Base-by-base conservation (phyloP, 2,113 vertebrate genomes). In the Notarius quadriscutis region DNA sequence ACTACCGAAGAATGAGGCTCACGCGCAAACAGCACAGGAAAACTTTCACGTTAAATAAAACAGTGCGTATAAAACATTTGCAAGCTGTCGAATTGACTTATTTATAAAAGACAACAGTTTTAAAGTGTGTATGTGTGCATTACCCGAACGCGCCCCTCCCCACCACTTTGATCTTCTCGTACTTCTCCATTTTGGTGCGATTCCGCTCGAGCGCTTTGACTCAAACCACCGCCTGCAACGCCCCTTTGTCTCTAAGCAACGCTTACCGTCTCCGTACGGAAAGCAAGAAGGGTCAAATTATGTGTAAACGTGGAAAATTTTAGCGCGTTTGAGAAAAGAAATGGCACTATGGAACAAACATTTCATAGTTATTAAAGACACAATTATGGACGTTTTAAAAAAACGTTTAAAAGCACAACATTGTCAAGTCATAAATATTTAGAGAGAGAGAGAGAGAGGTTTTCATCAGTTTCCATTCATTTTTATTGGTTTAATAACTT, bases 141-240 rank as follows among this genome's bases (percentile, higher is more conserved):
- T 97, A 99, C 98, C 98, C 98, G 91, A 99, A 99, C 0, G 97
- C 98, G 92, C 98, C 98, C 96, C 98, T 95, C 41, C 98, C 97
- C 84, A 99, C 98, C 90, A 99, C 97, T 92, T 97, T 97, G 91
- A 99, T 98, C 93, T 98, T 97, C 91, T 99, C 97, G 92, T 99
- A 99, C 94, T 99, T 99, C 96, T 99, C 98, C 98, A 99, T 97
- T 84, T 96, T 87, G 84, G 63, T 25, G 84, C 62, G 69, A 48
- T 85, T 67, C n/a, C 87, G 91, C 92, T 9, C 25, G 25, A 77
- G 74, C 20, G 25, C n/a, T 4, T 2, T 14, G 7, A 77, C 10
- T 72, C 15, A 72, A 3, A 22, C 7, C 5, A 7, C 1, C 15
- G 5, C 12, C n/a, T 58, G 18, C 83, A 92, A 91, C 85, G 91